Evolutionary conservation across 2,113 vertebrate genomes (phyloP).

Genomic region (Sapajus apella): DNA sequence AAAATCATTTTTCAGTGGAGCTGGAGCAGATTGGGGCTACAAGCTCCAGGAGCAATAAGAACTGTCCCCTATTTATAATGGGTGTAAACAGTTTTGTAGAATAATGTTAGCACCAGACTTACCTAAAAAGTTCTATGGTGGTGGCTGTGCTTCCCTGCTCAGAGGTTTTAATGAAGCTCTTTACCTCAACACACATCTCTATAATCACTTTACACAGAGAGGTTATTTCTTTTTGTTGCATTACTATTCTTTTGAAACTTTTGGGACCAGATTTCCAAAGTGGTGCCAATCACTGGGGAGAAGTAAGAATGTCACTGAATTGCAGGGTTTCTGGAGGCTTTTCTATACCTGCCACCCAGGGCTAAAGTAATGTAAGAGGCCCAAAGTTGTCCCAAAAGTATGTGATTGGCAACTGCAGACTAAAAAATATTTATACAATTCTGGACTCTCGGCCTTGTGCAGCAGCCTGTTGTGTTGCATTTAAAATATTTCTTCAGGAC

Average conservation of each 20-base stretch:
- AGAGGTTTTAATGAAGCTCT: slow-evolving; percentile 73
- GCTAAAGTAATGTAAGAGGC: background rate
- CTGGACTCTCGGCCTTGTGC: background rate
- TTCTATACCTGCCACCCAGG: background rate
- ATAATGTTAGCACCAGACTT: slow-evolving; percentile 70
- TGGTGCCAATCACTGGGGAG: slow-evolving; percentile 27
- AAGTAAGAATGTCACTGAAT: background rate
- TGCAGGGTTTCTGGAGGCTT: background rate
- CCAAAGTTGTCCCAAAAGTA: background rate
- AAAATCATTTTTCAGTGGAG: slow-evolving; percentile 78
- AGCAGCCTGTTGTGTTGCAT: background rate
- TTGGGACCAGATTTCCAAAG: slow-evolving; percentile 72
- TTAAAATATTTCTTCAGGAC: background rate
- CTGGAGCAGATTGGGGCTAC: slow-evolving; percentile 77
- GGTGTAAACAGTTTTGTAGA: slow-evolving; percentile 79
- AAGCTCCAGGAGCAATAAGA: slow-evolving; percentile 82
- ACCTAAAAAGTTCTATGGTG: slow-evolving; percentile 69
- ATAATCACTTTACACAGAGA: slow-evolving; percentile 76
- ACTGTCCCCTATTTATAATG: slow-evolving; percentile 69
- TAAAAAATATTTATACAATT: background rate
- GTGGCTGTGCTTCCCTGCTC: slow-evolving; percentile 62
- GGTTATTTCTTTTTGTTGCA: slow-evolving; percentile 76
- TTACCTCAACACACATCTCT: slow-evolving; percentile 80
- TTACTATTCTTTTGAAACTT: slow-evolving; percentile 77
- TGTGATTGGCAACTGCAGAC: background rate